Percentiles rank a stretch among this genome's conserved stretches.
These are phyloP conservation scores for Alces alces DNA, from an alignment of 2,113 vertebrate species.

Conservation along the genomic window DNA sequence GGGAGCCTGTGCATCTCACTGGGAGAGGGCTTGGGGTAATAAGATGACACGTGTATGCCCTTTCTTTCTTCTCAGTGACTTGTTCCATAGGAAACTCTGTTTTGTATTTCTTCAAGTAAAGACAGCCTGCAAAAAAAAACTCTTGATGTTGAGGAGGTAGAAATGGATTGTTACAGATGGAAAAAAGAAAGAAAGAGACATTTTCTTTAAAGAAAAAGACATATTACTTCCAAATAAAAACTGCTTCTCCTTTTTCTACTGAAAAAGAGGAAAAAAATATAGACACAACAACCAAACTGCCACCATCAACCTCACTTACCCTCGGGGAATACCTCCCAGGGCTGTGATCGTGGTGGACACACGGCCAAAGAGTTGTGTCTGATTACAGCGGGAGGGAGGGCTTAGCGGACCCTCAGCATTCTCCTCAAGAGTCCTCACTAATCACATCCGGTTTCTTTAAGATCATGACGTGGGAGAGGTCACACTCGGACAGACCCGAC, in stretches of 20 bases:
- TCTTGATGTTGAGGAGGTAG: neutral
- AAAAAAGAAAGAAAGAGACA: neutral
- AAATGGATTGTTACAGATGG: neutral
- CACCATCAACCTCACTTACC: neutral
- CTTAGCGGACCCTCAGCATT: neutral
- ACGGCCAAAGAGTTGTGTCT: accelerated
- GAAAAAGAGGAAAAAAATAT: neutral
- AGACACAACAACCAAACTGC: neutral
- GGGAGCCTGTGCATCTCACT: too few species aligned
- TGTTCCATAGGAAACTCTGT: neutral
- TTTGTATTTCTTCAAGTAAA: neutral
- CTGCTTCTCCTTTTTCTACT: neutral
- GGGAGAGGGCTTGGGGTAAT: too few species aligned
- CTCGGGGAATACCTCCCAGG: neutral
- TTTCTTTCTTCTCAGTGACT: neutral
- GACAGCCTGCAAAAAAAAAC: neutral
- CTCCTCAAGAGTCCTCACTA: neutral
- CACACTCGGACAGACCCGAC: accelerated
- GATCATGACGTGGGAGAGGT: neutral
- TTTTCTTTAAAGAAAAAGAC: neutral
- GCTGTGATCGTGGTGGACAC: accelerated
- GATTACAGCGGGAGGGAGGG: accelerated
- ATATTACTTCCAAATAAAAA: neutral
- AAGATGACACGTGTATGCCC: accelerated
- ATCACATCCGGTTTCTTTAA: neutral